These are phyloP conservation scores for Sympetrum striolatum DNA, from an alignment of 2,888 invertebrate genomes.

Conservation along the genomic window DNA sequence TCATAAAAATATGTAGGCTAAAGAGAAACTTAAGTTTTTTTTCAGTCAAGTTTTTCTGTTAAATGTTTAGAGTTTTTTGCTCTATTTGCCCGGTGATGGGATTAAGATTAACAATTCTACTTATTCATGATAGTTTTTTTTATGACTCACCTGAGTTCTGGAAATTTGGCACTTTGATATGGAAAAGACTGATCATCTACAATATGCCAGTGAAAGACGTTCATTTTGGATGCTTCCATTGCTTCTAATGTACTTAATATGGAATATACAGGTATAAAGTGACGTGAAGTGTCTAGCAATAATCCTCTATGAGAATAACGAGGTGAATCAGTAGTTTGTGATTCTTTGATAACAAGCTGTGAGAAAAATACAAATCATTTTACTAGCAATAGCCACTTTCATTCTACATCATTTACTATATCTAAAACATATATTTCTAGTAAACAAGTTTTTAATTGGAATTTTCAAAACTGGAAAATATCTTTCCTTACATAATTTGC, in stretches of 20 bases:
- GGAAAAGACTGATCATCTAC: conserved; percentile 94
- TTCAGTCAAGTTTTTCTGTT: no score
- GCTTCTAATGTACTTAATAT: conserved; percentile 77
- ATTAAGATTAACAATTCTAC: no score
- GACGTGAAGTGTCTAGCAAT: conserved; percentile 85
- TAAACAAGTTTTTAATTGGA: no score
- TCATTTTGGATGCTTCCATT: conserved; percentile 90
- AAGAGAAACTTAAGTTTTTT: no score
- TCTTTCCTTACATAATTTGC: no score
- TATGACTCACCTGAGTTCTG: conserved; percentile 71
- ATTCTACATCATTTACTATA: no score
- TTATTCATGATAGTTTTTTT: neutral
- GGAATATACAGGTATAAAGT: conserved; percentile 74
- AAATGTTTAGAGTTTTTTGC: no score
- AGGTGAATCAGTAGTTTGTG: conserved; percentile 70
- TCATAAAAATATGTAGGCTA: no score
- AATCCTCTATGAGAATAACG: conserved; percentile 83
- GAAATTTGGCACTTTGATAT: conserved; percentile 78
- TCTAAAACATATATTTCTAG: no score
- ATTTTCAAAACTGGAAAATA: no score
- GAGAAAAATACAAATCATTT: neutral
- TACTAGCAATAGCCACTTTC: no score
- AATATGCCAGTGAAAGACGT: conserved; percentile 95
- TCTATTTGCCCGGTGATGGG: no score
- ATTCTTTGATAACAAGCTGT: neutral